phyloP scores from a whole-genome alignment of 2,888 invertebrate genomes.

The Danaus chrysippus region DNA sequence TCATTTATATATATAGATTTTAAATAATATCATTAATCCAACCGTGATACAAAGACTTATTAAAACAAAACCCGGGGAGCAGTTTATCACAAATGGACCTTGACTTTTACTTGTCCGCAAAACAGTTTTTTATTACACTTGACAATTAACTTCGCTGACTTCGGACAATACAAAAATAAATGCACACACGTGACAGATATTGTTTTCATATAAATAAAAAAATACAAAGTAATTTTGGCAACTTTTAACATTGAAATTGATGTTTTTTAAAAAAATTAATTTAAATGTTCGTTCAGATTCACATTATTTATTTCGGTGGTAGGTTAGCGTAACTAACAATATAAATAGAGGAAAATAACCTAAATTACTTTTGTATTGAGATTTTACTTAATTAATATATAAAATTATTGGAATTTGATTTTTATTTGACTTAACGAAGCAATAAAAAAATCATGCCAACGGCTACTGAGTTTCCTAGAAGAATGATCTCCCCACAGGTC shows the following conservation, averaged over 20 bases:
- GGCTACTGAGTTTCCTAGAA: slow-evolving; percentile 25
- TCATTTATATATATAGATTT: no score
- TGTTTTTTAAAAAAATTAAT: no score
- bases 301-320: no score
- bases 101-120: slow-evolving; percentile 32
- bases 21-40: no score
- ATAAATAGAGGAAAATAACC: no score
- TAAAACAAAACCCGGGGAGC: slow-evolving; percentile 10
- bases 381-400: background rate
- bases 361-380: no score
- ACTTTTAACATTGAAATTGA: no score
- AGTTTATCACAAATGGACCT: slow-evolving; percentile 28
- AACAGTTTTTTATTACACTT: slow-evolving; percentile 26
- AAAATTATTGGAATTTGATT: background rate
- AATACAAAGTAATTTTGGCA: background rate
- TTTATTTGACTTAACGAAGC: background rate
- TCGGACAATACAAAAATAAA: slow-evolving; percentile 18
- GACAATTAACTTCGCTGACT: slow-evolving; percentile 25
- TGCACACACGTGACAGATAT: background rate
- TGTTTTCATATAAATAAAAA: background rate
- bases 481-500: slow-evolving; percentile 7
- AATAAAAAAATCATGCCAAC: slow-evolving; percentile 25
- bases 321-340: no score
- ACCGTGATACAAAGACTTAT: no score
- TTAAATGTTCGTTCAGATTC: no score